Evolutionary conservation across 2,113 vertebrate species (phyloP).

Genomic region (Poeciliopsis occidentalis): DNA sequence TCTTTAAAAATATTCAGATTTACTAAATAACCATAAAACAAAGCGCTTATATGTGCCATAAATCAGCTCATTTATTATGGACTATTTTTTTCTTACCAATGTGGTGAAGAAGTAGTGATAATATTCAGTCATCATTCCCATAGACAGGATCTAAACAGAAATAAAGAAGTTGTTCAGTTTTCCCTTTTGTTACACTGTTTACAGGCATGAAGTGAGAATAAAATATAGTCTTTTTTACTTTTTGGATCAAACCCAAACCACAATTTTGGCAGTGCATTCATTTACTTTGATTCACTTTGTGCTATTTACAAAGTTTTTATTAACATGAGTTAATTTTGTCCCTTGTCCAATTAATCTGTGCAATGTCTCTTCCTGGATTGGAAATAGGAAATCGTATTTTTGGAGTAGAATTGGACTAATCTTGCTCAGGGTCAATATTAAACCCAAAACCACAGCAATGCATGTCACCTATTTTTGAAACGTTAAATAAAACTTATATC

Average conservation of each 20-base stretch:
- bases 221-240: neutral
- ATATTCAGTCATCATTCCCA: slow-evolving; percentile 99
- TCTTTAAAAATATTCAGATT: no score
- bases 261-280: neutral
- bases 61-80: no score
- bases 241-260: neutral
- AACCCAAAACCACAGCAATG: slow-evolving; percentile 12
- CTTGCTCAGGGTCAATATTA: slow-evolving; percentile 41
- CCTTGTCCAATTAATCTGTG: slow-evolving; percentile 45
- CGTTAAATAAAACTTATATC: neutral
- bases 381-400: slow-evolving; percentile 50
- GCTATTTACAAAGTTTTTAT: slow-evolving; percentile 27
- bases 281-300: slow-evolving; percentile 20
- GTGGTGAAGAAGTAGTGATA: slow-evolving; percentile 99
- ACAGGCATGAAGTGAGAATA: slow-evolving; percentile 4
- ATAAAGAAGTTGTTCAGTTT: slow-evolving; percentile 23
- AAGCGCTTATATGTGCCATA: no score
- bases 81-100: slow-evolving; percentile 83
- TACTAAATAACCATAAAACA: no score
- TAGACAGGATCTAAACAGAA: slow-evolving; percentile 88
- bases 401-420: slow-evolving; percentile 47
- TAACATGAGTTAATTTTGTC: slow-evolving; percentile 28
- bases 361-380: slow-evolving; percentile 53
- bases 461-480: neutral
- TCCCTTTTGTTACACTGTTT: neutral